A percentile compares a stretch with the other conserved stretches of the same genome.
phyloP scores from a whole-genome alignment of 2,888 invertebrate genomes.

The Junonia oenone region DNA sequence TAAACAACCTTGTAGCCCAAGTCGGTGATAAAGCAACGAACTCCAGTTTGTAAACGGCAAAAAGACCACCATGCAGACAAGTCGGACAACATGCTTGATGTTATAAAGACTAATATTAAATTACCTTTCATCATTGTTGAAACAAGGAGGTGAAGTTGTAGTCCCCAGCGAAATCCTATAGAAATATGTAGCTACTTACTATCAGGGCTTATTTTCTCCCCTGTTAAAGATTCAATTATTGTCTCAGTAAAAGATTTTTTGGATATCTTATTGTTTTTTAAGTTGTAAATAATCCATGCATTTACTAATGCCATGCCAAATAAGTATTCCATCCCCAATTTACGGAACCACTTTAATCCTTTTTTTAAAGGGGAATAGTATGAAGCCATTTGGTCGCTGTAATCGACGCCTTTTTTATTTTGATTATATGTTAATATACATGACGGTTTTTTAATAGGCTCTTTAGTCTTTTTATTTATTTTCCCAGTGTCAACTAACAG shows the following conservation, averaged over 20 bases:
- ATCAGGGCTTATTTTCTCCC: constrained; percentile 17
- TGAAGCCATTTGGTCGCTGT: constrained; percentile 11
- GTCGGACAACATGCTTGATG: no score
- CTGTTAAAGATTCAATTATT: constrained; percentile 20
- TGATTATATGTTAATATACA: constrained; percentile 7
- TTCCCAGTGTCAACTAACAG: constrained; percentile 14
- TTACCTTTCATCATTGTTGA: no score
- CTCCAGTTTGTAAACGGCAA: no score
- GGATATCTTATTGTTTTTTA: neutral
- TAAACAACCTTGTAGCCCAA: no score
- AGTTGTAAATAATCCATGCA: constrained; percentile 21
- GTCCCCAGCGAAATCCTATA: no score
- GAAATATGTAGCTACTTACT: no score
- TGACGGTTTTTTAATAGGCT: constrained; percentile 13
- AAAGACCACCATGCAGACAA: no score
- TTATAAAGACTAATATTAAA: no score
- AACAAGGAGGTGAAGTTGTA: no score
- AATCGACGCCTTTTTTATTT: constrained; percentile 14
- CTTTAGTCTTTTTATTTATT: constrained; percentile 8
- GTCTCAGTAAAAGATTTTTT: constrained; percentile 18
- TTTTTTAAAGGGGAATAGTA: constrained; percentile 8
- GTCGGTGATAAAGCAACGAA: no score
- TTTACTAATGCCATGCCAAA: constrained; percentile 22
- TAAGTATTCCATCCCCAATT: constrained; percentile 21
- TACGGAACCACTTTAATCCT: constrained; percentile 17